Conservation (phyloP, 2,888 invertebrate genomes). For the Belgica antarctica region DNA sequence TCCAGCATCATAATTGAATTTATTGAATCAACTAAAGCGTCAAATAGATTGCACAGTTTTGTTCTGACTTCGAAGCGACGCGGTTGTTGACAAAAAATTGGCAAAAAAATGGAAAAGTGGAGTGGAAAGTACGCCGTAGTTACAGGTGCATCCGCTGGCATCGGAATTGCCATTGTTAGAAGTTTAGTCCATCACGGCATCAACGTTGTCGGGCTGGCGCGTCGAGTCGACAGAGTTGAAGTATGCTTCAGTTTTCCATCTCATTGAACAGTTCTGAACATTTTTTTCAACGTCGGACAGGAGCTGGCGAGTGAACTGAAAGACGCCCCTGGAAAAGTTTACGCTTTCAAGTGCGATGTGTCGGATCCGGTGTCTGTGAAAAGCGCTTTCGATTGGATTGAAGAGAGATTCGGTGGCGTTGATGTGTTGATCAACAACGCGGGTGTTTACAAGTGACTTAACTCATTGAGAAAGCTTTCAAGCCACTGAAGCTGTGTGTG, state of each 20-base stretch:
- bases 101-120: slow-evolving; percentile 59
- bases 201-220: slow-evolving; percentile 59
- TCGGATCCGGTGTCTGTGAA: slow-evolving; percentile 58
- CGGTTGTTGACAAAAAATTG: neutral
- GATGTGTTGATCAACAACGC: slow-evolving; percentile 63
- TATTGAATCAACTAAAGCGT: slow-evolving; percentile 26
- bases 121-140: slow-evolving; percentile 62
- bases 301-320: slow-evolving; percentile 30
- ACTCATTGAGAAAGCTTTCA: neutral
- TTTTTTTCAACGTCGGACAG: neutral
- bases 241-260: slow-evolving; percentile 42
- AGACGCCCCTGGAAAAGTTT: slow-evolving; percentile 48
- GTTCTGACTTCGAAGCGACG: too few species aligned
- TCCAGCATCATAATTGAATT: slow-evolving; percentile 23
- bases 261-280: neutral
- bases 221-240: slow-evolving; percentile 56
- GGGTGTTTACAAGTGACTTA: slow-evolving; percentile 51
- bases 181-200: slow-evolving; percentile 57
- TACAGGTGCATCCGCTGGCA: slow-evolving; percentile 65
- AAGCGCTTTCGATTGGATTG: slow-evolving; percentile 58
- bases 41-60: neutral
- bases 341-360: slow-evolving; percentile 57
- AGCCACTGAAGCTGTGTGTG: too few species aligned
- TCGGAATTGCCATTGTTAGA: slow-evolving; percentile 57
- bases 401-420: slow-evolving; percentile 56